Evolutionary conservation across 2,888 invertebrate species (phyloP).

Genomic region (Dryocosmus kuriphilus): DNA sequence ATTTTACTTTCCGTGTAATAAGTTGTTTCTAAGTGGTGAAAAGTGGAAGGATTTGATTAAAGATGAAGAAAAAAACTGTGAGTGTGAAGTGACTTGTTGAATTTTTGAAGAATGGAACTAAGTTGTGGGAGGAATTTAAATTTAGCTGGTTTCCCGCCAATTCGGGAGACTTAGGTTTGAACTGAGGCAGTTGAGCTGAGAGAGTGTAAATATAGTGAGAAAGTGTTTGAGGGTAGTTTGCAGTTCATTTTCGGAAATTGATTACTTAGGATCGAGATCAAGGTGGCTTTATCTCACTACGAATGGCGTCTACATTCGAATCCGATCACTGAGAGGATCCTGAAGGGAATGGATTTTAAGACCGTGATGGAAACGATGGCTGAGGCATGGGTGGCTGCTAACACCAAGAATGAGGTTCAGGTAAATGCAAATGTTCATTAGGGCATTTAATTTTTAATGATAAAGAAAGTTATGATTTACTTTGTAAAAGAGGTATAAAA

Average conservation of each 20-base stretch:
- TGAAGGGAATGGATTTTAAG: conserved; percentile 93
- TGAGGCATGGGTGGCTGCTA: conserved; percentile 97
- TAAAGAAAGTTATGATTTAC: too few relatives aligned
- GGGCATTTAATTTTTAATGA: conserved; percentile 35
- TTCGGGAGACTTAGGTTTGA: conserved; percentile 2
- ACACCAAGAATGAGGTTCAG: conserved; percentile 82
- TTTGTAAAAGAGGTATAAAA: too few relatives aligned
- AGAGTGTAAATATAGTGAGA: background rate
- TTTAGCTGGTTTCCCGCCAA: conserved; percentile 24
- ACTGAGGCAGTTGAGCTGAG: background rate
- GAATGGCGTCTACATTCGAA: conserved; percentile 64
- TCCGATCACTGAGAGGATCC: conserved; percentile 56
- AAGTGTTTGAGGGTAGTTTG: background rate
- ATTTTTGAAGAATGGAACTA: background rate
- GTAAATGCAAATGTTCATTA: conserved; percentile 54
- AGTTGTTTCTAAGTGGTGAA: background rate
- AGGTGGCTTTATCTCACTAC: conserved; percentile 45
- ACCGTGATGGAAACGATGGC: conserved; percentile 99
- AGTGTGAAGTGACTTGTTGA: conserved; percentile 26
- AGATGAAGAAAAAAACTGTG: background rate
- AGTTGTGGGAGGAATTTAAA: background rate
- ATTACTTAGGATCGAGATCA: background rate
- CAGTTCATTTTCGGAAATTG: background rate
- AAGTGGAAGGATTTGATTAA: background rate
- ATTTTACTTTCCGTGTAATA: background rate